Base-by-base conservation (phyloP, 1,140 invertebrate genomes). In the Leptinotarsa defecta region DNA sequence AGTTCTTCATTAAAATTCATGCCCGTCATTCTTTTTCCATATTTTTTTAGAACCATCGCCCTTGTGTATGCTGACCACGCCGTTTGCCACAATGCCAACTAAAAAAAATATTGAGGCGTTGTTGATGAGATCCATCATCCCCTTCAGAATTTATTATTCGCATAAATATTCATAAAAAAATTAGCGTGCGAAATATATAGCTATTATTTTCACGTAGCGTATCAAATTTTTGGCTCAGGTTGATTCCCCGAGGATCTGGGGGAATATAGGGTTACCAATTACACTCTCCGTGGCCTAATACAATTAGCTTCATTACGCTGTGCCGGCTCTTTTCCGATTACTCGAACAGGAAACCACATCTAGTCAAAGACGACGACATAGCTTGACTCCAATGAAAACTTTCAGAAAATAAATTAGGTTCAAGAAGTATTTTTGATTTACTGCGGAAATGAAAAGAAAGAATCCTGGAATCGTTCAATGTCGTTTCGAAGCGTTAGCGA, bases 231-330 rank as follows among this genome's bases (percentile, higher is more conserved):
- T 79, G 74, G 74, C 75, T 81, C 78, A 81, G 77, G 78, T 79
- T 71, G 52, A 57, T 20, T 68, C 69, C 52, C 48, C 52, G 13
- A 48, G 69, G 52, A 71, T 71, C 48, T 15, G 48, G 71, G 71
- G 62, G 63, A 61, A 76, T 80, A 80, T 81, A 80, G 77, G 76
- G 78, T 81, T 81, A 81, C 79, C 81, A 81, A 81, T 81, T 81
- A 81, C 78, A 81, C 77, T 81, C 77, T 78, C 74, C 72, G 76
- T 73, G 79, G 81, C n/a, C 79, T 81, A 81, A 80, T 77, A 77
- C 75, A 80, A 81, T 81, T 81, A 81, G 77, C 79, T 73, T 81
- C 81, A 77, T 81, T 81, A 81, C 78, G 75, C 78, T 68, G 73
- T 75, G 65, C 74, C 70, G 70, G 70, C 74, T 71, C 70, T 73